phyloP scores from a whole-genome alignment of 2,113 vertebrate species.

The Pachyramphus minor region DNA sequence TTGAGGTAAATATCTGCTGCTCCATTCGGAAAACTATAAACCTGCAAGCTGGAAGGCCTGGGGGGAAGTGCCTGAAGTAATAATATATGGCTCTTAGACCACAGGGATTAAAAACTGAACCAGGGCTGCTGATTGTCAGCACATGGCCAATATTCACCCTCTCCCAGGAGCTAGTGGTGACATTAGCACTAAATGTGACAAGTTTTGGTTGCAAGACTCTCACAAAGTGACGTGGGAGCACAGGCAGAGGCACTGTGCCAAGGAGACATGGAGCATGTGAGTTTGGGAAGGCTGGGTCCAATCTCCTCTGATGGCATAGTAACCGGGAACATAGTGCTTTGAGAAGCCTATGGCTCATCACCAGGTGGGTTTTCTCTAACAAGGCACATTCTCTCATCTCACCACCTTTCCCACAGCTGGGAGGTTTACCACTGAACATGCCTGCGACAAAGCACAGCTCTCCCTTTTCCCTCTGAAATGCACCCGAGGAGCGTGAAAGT shows the following conservation, averaged over 20 bases:
- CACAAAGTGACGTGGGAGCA: rapidly evolving
- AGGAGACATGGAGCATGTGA: rapidly evolving
- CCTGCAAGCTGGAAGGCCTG: neutral
- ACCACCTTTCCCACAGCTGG: neutral
- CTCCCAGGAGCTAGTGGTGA: neutral
- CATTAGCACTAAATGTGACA: neutral
- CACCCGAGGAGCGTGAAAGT: neutral
- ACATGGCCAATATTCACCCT: rapidly evolving
- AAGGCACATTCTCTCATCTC: neutral
- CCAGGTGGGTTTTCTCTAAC: neutral
- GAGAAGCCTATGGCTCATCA: rapidly evolving
- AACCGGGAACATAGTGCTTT: neutral
- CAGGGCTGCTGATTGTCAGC: neutral
- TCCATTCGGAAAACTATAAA: rapidly evolving
- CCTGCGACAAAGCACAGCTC: neutral
- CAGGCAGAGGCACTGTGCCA: rapidly evolving
- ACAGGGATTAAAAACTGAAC: neutral
- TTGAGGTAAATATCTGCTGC: neutral
- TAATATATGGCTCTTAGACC: neutral
- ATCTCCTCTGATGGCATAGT: rapidly evolving
- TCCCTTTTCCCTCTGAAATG: neutral
- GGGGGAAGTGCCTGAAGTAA: neutral
- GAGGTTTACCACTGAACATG: neutral
- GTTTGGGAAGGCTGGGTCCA: neutral
- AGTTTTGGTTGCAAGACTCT: neutral